These are phyloP conservation scores for Odontamblyopus lacepedii DNA, from an alignment of 2,797 vertebrate species.

Conservation along the genomic window DNA sequence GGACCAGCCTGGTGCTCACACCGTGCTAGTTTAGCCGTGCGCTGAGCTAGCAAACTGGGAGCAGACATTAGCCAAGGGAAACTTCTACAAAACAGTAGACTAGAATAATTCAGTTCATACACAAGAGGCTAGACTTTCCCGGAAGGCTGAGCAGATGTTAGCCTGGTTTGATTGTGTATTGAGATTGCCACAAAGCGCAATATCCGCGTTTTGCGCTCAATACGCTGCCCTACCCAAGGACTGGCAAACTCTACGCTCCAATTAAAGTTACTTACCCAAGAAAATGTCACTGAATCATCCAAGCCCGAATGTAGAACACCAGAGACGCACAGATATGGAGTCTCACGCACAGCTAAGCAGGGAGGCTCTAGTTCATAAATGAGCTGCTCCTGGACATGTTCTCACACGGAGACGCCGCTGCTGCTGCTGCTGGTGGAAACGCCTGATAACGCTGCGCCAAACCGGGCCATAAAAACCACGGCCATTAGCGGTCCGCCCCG, in stretches of 20 bases:
- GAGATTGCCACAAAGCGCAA: constrained; percentile 23
- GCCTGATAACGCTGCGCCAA: constrained; percentile 32
- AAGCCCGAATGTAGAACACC: constrained; percentile 40
- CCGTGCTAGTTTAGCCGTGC: constrained; percentile 52
- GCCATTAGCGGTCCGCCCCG: constrained; percentile 47
- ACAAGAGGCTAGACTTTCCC: not conserved
- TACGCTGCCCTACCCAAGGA: constrained; percentile 42
- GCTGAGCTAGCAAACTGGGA: constrained; percentile 55
- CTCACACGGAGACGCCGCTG: constrained; percentile 29
- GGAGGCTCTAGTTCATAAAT: constrained; percentile 56
- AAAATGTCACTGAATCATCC: constrained; percentile 66
- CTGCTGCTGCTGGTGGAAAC: constrained; percentile 19
- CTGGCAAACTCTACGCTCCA: constrained; percentile 12
- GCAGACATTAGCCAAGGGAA: not conserved
- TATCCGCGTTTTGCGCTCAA: constrained; percentile 21
- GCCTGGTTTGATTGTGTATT: constrained; percentile 1
- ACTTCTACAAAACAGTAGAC: not conserved
- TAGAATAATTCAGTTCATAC: not conserved
- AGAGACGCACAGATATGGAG: constrained; percentile 25
- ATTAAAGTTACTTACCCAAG: constrained; percentile 61
- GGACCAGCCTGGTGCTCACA: constrained; percentile 43
- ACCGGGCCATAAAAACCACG: constrained; percentile 23
- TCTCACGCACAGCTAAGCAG: constrained; percentile 63
- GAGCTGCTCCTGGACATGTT: constrained; percentile 43
- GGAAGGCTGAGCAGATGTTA: constrained; percentile 9